Conservation (phyloP, 2,113 vertebrate genomes). For the Myiozetetes cayanensis region DNA sequence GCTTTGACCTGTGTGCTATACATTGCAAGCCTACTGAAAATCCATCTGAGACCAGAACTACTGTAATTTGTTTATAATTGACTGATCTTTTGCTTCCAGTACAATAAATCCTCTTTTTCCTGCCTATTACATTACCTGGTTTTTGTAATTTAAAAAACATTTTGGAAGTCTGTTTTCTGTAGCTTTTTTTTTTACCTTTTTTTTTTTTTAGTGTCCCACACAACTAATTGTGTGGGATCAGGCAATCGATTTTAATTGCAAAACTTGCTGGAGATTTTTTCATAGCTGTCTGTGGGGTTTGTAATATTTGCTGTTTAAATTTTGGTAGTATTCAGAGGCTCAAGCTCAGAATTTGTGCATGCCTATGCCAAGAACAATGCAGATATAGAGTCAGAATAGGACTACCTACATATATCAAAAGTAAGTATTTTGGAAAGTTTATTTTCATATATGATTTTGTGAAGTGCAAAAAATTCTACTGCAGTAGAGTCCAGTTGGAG, state of each 20-base stretch:
- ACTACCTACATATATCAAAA: neutral
- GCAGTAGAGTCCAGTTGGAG: neutral
- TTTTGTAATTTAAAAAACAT: neutral
- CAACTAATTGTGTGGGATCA: neutral
- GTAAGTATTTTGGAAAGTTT: neutral
- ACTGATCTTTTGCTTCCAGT: conserved; percentile 17
- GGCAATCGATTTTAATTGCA: neutral
- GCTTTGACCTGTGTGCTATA: neutral
- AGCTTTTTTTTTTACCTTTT: neutral
- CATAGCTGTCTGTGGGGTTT: neutral
- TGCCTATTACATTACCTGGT: neutral
- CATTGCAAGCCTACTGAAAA: neutral
- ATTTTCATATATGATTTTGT: neutral
- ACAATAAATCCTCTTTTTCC: neutral
- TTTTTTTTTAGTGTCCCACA: neutral
- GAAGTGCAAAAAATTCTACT: neutral
- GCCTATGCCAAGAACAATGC: neutral
- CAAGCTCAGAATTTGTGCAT: neutral
- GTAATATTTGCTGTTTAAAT: neutral
- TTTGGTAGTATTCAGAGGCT: neutral
- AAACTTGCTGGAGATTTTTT: neutral
- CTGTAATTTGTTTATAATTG: conserved; percentile 39
- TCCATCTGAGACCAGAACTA: neutral
- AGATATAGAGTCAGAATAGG: neutral
- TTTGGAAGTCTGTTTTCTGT: neutral